Conservation (phyloP, 1,140 invertebrate genomes). For the Drosophila simulans region DNA sequence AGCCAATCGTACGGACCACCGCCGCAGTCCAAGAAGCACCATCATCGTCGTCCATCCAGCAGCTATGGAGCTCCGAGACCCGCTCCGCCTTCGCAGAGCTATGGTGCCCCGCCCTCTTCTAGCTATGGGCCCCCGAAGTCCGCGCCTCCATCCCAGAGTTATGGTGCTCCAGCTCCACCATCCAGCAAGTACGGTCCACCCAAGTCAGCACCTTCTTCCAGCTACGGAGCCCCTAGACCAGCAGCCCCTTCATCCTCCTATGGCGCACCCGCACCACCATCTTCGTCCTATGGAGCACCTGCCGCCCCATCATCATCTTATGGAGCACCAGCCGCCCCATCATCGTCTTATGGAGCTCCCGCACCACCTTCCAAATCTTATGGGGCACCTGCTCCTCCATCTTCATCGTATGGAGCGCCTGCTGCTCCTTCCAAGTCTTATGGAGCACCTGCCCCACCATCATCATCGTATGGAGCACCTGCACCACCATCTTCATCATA, state of each 20-base stretch:
- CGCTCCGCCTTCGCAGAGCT: conserved; percentile 74
- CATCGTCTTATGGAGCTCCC: conserved; percentile 62
- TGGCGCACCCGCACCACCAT: conserved; percentile 50
- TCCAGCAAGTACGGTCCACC: conserved; percentile 85
- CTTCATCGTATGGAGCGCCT: conserved; percentile 71
- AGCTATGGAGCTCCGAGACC: conserved; percentile 58
- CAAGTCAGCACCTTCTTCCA: conserved; percentile 82
- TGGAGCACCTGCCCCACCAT: conserved; percentile 64
- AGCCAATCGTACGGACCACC: conserved; percentile 84
- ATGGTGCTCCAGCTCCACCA: conserved; percentile 85
- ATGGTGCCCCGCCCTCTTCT: conserved; percentile 79
- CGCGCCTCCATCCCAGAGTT: conserved; percentile 74
- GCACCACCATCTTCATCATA: conserved; percentile 80
- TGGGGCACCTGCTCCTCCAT: conserved; percentile 64
- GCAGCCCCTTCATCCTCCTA: conserved; percentile 73
- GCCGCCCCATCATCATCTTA: background rate
- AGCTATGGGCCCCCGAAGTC: conserved; percentile 75
- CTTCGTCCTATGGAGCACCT: conserved; percentile 7
- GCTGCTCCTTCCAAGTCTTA: conserved; percentile 31
- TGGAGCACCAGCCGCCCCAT: conserved; percentile 17
- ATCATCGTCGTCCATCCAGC: conserved; percentile 71
- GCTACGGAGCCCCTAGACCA: conserved; percentile 60
- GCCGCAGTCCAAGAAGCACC: conserved; percentile 52
- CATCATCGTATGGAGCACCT: conserved; percentile 37
- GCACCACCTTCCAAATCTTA: conserved; percentile 35